These are phyloP conservation scores for Mus spretus DNA, from an alignment of 2,797 vertebrate species.

Conservation along the genomic window DNA sequence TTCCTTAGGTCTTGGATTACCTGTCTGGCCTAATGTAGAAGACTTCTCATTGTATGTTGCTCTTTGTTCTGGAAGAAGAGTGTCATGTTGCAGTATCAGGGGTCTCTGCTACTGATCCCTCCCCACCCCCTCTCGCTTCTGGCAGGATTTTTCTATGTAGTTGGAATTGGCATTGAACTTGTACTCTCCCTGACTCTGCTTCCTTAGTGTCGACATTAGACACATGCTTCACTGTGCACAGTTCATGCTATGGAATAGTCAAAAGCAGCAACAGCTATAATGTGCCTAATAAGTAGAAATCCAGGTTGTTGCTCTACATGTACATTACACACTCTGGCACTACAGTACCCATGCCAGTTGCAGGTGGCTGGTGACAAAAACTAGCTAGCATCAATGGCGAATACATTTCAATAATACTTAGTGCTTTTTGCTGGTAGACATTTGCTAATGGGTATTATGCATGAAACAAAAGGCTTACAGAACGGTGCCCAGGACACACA, in stretches of 20 bases:
- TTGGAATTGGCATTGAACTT: background rate
- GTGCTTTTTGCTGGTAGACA: background rate
- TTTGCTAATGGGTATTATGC: background rate
- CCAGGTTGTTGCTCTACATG: background rate
- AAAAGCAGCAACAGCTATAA: background rate
- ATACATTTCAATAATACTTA: background rate
- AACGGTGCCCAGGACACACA: background rate
- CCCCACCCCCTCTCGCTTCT: background rate
- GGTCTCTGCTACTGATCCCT: background rate
- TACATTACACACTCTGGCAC: background rate
- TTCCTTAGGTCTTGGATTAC: background rate
- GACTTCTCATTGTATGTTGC: background rate
- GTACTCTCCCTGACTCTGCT: background rate
- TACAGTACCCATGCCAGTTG: background rate
- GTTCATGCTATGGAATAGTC: background rate
- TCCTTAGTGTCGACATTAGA: background rate
- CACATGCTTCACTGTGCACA: background rate
- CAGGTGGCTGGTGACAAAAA: background rate
- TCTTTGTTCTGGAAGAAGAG: background rate
- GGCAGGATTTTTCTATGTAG: background rate
- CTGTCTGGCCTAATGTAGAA: background rate
- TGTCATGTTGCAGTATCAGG: background rate
- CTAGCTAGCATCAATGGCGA: background rate
- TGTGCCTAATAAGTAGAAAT: background rate
- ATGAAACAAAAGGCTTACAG: background rate